Evolutionary conservation across 2,888 invertebrate species (phyloP).

Genomic region (Drosophila longiperda): DNA sequence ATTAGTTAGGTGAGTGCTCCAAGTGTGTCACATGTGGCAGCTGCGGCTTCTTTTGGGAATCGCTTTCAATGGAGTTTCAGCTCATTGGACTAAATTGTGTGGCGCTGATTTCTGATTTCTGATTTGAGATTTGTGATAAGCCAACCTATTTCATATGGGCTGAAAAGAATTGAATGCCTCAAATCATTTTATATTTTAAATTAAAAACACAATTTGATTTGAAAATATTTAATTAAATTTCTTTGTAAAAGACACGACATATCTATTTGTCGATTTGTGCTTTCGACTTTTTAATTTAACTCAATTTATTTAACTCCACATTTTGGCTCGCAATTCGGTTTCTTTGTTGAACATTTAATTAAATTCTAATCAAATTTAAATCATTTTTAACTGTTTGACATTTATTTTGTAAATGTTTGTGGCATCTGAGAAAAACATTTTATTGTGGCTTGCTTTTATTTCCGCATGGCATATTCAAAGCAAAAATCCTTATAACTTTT

Average conservation of each 20-base stretch:
- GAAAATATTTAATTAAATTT: background rate
- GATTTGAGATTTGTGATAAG: constrained; percentile 41
- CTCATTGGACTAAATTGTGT: constrained; percentile 44
- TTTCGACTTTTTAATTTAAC: background rate
- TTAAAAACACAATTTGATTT: constrained; percentile 11
- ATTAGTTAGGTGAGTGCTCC: constrained; percentile 7
- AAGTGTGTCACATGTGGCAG: background rate
- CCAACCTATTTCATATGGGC: constrained; percentile 30
- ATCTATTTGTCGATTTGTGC: background rate
- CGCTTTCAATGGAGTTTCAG: constrained; percentile 22
- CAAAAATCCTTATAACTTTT: background rate
- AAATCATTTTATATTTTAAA: constrained; percentile 16
- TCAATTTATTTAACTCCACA: background rate
- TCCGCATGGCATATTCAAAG: background rate
- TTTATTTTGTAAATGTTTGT: background rate
- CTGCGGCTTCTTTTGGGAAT: constrained; percentile 15
- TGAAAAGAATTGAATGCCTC: constrained; percentile 21
- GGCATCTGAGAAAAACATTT: background rate
- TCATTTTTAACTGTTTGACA: background rate
- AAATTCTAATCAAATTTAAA: background rate
- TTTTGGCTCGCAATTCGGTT: background rate
- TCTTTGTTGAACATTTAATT: background rate
- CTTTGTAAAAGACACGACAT: background rate
- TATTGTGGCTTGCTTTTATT: too few species aligned
- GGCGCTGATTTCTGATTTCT: constrained; percentile 41